Conservation (phyloP, 2,113 vertebrate genomes). For the Rhinopomastus cyanomelas region DNA sequence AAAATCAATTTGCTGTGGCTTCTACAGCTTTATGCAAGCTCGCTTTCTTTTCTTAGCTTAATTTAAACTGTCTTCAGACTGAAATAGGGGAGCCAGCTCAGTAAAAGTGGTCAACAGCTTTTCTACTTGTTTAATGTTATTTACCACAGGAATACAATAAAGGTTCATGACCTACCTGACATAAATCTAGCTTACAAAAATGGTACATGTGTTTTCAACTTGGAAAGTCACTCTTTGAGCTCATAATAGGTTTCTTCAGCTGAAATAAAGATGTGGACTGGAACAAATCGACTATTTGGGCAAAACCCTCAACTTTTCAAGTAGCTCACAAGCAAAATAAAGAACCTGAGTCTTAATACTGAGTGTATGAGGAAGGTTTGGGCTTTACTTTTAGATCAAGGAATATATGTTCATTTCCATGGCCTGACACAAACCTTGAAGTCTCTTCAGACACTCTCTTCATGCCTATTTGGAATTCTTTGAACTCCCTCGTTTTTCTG, state of each 20-base stretch:
- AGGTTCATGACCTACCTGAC: constrained; percentile 56
- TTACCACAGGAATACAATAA: constrained; percentile 52
- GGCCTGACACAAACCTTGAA: constrained; percentile 15
- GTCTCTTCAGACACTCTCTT: constrained; percentile 35
- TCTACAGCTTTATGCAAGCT: constrained; percentile 29
- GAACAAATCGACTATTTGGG: constrained; percentile 27
- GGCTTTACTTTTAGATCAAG: constrained; percentile 16
- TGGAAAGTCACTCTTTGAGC: constrained; percentile 6
- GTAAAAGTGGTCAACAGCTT: constrained; percentile 52
- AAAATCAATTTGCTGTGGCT: constrained; percentile 63
- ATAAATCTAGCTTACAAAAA: constrained; percentile 62
- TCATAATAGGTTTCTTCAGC: constrained; percentile 53
- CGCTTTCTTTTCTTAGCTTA: constrained; percentile 31
- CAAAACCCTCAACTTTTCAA: background rate
- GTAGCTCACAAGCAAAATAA: background rate
- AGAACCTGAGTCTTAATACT: background rate
- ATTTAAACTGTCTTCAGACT: constrained; percentile 42
- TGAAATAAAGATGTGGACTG: constrained; percentile 32
- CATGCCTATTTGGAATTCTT: constrained; percentile 50
- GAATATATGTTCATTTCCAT: background rate
- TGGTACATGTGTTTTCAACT: constrained; percentile 50
- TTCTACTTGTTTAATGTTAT: constrained; percentile 57
- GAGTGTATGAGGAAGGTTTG: background rate
- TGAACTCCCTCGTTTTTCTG: constrained; percentile 38
- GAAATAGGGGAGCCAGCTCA: constrained; percentile 42